Percentiles rank a stretch among this genome's conserved stretches.
Conservation (phyloP, 1,140 invertebrate species). For the Heliconius hewitsoni region DNA sequence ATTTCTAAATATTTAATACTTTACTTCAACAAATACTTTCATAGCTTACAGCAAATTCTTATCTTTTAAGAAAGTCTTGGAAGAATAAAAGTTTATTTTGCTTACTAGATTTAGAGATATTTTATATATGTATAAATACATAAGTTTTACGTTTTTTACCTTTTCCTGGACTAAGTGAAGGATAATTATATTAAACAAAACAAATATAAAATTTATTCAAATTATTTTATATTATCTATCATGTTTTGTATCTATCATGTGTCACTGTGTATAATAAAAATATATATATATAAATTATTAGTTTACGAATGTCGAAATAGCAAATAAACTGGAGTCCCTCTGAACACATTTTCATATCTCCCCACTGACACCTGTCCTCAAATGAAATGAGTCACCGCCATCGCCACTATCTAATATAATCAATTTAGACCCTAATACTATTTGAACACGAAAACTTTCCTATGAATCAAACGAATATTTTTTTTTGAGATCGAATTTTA, state of each 20-base stretch:
- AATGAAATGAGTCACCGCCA: slow-evolving; percentile 41
- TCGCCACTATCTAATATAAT: slow-evolving; percentile 29
- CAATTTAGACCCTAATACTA: slow-evolving; percentile 36
- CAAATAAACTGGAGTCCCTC: slow-evolving; percentile 29
- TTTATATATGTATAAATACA: too few relatives aligned
- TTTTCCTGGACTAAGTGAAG: too few relatives aligned
- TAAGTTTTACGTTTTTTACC: too few relatives aligned
- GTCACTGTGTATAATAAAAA: too few relatives aligned
- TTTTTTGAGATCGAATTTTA: neutral
- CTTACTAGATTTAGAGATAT: too few relatives aligned
- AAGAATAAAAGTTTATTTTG: too few relatives aligned
- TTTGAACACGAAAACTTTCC: slow-evolving; percentile 31
- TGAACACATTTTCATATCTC: slow-evolving; percentile 36
- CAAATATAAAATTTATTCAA: too few relatives aligned
- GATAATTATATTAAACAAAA: too few relatives aligned
- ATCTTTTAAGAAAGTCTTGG: too few relatives aligned
- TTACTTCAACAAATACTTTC: neutral
- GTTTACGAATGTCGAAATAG: neutral
- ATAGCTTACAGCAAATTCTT: neutral
- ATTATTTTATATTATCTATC: too few relatives aligned
- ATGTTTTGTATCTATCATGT: too few relatives aligned
- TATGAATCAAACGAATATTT: slow-evolving; percentile 16
- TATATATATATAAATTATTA: too few relatives aligned
- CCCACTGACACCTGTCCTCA: slow-evolving; percentile 31
- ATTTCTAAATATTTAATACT: neutral